Evolutionary conservation across 1,140 invertebrate species (phyloP).

Genomic region (Heliothis subflexa): DNA sequence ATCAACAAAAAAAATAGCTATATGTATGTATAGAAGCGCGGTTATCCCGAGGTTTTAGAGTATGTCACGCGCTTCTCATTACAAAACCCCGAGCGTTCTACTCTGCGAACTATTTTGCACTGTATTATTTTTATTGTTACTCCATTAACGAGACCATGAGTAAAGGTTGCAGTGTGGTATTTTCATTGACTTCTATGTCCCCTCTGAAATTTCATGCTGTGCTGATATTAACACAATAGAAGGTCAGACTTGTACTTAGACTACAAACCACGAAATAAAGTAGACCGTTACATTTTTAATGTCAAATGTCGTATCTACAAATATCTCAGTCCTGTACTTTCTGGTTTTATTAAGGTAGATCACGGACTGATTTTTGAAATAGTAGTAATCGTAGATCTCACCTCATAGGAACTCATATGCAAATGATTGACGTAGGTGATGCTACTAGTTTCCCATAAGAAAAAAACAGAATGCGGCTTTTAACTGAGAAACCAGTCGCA

Average conservation of each 20-base stretch:
- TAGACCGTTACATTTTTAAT: neutral
- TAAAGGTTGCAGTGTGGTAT: constrained; percentile 58
- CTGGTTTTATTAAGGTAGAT: too few species aligned
- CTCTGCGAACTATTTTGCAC: constrained; percentile 12
- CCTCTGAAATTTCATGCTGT: constrained; percentile 15
- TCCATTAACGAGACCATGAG: neutral
- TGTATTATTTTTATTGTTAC: neutral
- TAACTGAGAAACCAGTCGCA: too few species aligned
- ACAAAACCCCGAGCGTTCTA: constrained; percentile 28
- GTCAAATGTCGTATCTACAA: neutral
- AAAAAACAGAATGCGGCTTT: too few species aligned
- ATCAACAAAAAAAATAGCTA: constrained; percentile 63
- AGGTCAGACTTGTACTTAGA: constrained; percentile 20
- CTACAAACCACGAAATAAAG: neutral
- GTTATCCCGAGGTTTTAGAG: constrained; percentile 50
- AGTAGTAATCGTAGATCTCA: too few species aligned
- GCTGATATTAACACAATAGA: constrained; percentile 41
- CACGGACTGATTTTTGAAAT: too few species aligned
- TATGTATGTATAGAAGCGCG: constrained; percentile 51
- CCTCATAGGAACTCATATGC: too few species aligned
- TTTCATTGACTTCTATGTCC: constrained; percentile 40
- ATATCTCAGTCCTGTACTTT: too few species aligned
- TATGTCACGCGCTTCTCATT: constrained; percentile 70
- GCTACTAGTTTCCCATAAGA: too few species aligned
- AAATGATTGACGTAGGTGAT: too few species aligned